Evolutionary conservation across 1,140 invertebrate genomes (phyloP).

Genomic region (Bombus impatiens): DNA sequence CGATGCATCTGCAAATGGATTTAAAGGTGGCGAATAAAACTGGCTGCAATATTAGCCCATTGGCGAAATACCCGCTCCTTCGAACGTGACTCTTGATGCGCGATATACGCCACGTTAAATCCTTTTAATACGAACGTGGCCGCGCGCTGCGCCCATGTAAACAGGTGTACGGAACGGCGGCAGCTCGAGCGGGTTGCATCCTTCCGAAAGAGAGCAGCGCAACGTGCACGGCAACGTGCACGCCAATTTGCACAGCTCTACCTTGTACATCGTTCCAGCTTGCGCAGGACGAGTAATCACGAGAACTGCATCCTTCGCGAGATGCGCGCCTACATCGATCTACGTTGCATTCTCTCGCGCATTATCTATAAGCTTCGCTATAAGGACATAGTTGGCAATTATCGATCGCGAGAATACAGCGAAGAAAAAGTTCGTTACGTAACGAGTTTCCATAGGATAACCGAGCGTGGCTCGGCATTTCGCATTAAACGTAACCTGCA

Average conservation of each 20-base stretch:
- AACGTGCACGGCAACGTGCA: conserved; percentile 22
- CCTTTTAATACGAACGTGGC: conserved; percentile 30
- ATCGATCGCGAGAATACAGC: not conserved
- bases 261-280: conserved; percentile 2
- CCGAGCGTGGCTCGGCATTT: not conserved
- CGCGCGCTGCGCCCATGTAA: conserved; percentile 18
- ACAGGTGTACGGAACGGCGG: conserved; percentile 46
- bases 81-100: conserved; percentile 3
- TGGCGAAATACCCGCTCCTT: not conserved
- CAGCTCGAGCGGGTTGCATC: conserved; percentile 30
- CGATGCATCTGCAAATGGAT: no score
- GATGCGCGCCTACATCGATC: conserved; percentile 7
- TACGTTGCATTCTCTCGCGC: not conserved
- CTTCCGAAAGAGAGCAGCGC: conserved; percentile 34
- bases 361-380: not conserved
- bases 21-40: not conserved
- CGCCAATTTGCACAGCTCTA: conserved; percentile 23
- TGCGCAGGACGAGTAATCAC: not conserved
- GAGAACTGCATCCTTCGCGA: not conserved
- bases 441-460: not conserved
- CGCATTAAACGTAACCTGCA: not conserved
- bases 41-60: not conserved
- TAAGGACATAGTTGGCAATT: not conserved
- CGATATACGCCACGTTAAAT: conserved; percentile 34
- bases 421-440: not conserved